phyloP scores from a whole-genome alignment of 2,888 invertebrate genomes.

The Polydrusus pterygomalis region DNA sequence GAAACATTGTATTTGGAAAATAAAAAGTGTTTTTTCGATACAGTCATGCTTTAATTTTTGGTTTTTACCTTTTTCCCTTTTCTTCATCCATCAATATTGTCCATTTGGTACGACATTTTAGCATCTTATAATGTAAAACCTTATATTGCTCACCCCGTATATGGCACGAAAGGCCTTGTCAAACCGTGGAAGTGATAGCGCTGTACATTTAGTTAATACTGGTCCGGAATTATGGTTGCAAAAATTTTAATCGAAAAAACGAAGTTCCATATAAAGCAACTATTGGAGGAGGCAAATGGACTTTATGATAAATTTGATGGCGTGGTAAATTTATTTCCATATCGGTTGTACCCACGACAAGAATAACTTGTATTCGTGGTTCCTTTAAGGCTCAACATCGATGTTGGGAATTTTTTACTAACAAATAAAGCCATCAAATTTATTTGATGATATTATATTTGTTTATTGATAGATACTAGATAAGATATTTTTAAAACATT shows the following conservation, averaged over 20 bases:
- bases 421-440: no score
- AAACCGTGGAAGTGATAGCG: constrained; percentile 26
- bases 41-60: no score
- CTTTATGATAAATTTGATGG: constrained; percentile 20
- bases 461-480: no score
- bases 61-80: no score
- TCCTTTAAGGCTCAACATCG: not conserved
- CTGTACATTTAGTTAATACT: constrained; percentile 37
- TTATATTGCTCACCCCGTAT: not conserved
- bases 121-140: no score
- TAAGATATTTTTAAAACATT: no score
- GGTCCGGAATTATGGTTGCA: constrained; percentile 19
- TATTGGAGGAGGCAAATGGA: constrained; percentile 15
- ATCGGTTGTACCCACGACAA: constrained; percentile 14
- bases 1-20: no score
- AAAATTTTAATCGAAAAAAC: not conserved
- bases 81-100: no score
- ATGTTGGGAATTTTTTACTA: no score
- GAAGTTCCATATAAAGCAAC: constrained; percentile 7
- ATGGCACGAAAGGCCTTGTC: constrained; percentile 13
- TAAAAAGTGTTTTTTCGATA: no score
- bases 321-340: constrained; percentile 8
- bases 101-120: no score
- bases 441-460: no score
- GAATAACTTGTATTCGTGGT: not conserved